phyloP scores from a whole-genome alignment of 2,888 invertebrate species.

The Hypomecis atomaria region DNA sequence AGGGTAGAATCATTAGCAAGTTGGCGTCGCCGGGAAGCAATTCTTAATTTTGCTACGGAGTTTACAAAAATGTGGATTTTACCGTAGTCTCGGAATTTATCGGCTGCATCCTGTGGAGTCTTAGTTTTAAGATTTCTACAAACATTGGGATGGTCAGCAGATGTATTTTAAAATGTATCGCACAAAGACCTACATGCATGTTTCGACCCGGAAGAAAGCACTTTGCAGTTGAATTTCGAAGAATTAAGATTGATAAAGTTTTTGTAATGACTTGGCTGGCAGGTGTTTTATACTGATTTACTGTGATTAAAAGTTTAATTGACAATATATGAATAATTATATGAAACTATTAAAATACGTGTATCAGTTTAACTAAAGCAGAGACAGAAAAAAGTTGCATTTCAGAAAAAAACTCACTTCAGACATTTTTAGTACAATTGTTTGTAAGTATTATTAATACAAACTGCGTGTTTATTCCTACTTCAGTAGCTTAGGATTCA shows the following conservation, averaged over 20 bases:
- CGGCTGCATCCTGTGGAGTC: constrained; percentile 54
- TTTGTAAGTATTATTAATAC: no score
- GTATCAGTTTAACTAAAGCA: no score
- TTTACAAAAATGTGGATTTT: constrained; percentile 77
- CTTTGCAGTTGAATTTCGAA: constrained; percentile 6
- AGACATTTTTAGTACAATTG: no score
- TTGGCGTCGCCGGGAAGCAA: constrained; percentile 44
- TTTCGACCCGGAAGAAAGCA: constrained; percentile 17
- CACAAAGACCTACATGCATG: constrained; percentile 36
- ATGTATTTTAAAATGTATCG: constrained; percentile 45
- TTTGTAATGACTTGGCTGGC: neutral
- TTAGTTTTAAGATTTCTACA: constrained; percentile 51
- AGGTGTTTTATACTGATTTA: neutral
- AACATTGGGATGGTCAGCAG: constrained; percentile 51
- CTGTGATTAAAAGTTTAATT: neutral
- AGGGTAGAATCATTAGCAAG: constrained; percentile 56
- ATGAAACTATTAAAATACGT: no score
- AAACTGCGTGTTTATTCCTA: no score
- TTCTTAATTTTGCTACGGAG: constrained; percentile 74
- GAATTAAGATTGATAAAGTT: constrained; percentile 7
- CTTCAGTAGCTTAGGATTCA: neutral
- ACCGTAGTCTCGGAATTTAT: constrained; percentile 77
- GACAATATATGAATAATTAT: no score
- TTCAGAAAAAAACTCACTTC: no score
- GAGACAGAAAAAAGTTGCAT: no score